A percentile compares a stretch with the other conserved stretches of the same genome.
phyloP scores from a whole-genome alignment of 2,113 vertebrate genomes.

The Myiopsitta monachus region DNA sequence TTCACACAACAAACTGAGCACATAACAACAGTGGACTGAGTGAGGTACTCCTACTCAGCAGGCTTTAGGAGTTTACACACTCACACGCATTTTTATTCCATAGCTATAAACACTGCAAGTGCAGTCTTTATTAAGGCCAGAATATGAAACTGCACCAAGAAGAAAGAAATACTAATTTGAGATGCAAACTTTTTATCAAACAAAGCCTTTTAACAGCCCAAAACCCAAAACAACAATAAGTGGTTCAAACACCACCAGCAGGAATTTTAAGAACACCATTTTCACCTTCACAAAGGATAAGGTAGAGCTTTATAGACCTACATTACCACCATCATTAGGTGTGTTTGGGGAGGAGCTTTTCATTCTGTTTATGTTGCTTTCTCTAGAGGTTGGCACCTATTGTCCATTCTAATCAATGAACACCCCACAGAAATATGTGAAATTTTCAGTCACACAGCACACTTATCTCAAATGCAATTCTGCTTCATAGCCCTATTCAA shows the following conservation, averaged over 20 bases:
- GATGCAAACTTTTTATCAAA: background rate
- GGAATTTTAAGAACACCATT: background rate
- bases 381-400: background rate
- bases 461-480: background rate
- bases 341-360: background rate
- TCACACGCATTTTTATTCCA: background rate
- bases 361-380: background rate
- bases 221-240: background rate
- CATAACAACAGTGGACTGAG: background rate
- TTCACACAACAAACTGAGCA: background rate
- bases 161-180: background rate
- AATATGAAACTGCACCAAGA: background rate
- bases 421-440: background rate
- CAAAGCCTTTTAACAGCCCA: background rate
- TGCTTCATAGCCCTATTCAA: background rate
- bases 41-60: background rate
- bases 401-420: background rate
- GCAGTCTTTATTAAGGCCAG: background rate
- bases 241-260: background rate
- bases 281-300: background rate
- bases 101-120: background rate
- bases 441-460: background rate
- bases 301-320: background rate
- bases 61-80: background rate
- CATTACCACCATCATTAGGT: accelerated